Evolutionary conservation across 2,888 invertebrate genomes (phyloP).

Genomic region (Smittia sp.): DNA sequence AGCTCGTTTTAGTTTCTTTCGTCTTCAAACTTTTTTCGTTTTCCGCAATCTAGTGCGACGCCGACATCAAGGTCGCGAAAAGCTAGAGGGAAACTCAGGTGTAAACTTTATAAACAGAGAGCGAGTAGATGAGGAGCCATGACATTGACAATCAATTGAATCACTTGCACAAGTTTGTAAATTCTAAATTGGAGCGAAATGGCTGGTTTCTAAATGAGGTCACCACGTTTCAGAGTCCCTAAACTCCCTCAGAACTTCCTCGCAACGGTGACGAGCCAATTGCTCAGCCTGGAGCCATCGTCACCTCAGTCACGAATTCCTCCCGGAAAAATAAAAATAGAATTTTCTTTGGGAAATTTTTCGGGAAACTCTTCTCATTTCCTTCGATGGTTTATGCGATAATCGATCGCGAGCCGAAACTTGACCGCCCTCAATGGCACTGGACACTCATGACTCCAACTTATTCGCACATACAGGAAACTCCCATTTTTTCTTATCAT

Average conservation of each 20-base stretch:
- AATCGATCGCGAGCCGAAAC: neutral
- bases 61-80: neutral
- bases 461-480: constrained; percentile 4
- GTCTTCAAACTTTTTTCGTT: neutral
- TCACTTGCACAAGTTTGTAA: neutral
- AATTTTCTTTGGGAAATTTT: constrained; percentile 23
- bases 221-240: neutral
- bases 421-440: neutral
- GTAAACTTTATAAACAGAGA: neutral
- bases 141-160: constrained; percentile 12
- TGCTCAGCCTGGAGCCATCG: no score
- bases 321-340: constrained; percentile 37
- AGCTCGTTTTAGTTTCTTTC: neutral
- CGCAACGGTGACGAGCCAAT: no score
- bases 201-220: neutral
- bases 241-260: no score
- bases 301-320: neutral
- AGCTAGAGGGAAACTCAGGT: neutral
- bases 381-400: neutral
- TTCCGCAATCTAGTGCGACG: neutral
- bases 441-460: neutral
- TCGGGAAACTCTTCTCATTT: neutral
- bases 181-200: neutral
- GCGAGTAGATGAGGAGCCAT: neutral
- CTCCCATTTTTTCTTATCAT: constrained; percentile 40